A percentile compares a stretch with the other conserved stretches of the same genome.
Evolutionary conservation across 2,797 vertebrate species (phyloP).

Genomic region (Molossus alvarezi): DNA sequence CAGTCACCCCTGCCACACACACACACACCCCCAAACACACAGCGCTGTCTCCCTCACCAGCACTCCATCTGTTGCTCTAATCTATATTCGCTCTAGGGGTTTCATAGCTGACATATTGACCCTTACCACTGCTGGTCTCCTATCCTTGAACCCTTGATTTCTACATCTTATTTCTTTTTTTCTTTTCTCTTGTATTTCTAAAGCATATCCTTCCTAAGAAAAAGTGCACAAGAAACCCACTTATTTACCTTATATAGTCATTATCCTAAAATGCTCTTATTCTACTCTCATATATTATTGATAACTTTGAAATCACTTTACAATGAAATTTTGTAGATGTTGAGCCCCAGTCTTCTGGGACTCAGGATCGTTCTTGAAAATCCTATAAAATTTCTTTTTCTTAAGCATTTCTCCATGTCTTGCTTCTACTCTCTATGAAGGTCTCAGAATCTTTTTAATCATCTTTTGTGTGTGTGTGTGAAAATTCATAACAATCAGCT

Average conservation of each 20-base stretch:
- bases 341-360: not conserved
- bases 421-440: not conserved
- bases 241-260: not conserved
- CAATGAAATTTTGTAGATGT: not conserved
- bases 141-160: not conserved
- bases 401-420: not conserved
- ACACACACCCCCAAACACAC: too few relatives aligned
- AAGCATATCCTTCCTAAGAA: not conserved
- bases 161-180: not conserved
- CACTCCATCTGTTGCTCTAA: not conserved
- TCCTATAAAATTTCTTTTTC: not conserved
- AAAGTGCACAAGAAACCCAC: not conserved
- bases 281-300: not conserved
- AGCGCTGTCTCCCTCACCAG: not conserved
- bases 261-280: not conserved
- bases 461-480: not conserved
- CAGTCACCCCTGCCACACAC: fast-evolving
- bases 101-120: not conserved
- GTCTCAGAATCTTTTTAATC: not conserved
- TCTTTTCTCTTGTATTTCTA: not conserved
- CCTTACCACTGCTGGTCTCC: not conserved
- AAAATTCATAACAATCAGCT: not conserved
- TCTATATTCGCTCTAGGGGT: not conserved
- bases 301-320: not conserved
- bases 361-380: not conserved